Evolutionary conservation across 23 tunicate species (phyloP).

Genomic region (Trididemnum nubilum): DNA sequence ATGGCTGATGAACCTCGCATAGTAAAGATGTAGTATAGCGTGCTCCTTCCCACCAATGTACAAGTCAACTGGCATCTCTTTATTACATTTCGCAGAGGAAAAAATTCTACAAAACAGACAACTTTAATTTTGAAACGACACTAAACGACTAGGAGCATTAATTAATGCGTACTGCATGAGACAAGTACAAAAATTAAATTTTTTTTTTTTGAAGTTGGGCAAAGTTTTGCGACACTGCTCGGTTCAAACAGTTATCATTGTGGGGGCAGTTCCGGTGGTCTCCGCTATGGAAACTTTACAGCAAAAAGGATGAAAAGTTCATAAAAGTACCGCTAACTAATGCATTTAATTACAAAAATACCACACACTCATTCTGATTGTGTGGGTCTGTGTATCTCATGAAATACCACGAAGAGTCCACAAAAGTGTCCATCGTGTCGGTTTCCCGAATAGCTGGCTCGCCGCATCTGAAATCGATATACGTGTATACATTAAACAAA

Average conservation of each 20-base stretch:
- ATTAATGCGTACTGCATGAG: too few relatives aligned
- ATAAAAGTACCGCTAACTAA: too few relatives aligned
- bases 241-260: too few relatives aligned
- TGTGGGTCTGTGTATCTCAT: constrained; percentile 83
- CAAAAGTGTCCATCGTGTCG: constrained; percentile 98
- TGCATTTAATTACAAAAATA: background rate
- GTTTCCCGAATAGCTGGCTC: constrained; percentile 54
- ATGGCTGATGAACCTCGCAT: constrained; percentile 76
- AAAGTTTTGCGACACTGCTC: too few relatives aligned
- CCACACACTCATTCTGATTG: constrained; percentile 41
- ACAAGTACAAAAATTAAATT: too few relatives aligned
- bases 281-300: too few relatives aligned
- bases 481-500: background rate
- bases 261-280: too few relatives aligned
- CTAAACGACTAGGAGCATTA: too few relatives aligned
- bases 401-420: constrained; percentile 95
- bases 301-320: too few relatives aligned
- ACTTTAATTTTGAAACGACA: too few relatives aligned
- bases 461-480: constrained; percentile 56
- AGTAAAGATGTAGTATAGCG: constrained; percentile 84
- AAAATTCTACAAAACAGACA: constrained; percentile 30
- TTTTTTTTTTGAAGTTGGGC: too few relatives aligned
- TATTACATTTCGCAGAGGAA: constrained; percentile 42
- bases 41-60: constrained; percentile 94
- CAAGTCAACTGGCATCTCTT: constrained; percentile 87